These are phyloP conservation scores for Gobio gobio DNA, from an alignment of 2,113 vertebrate species.

Conservation along the genomic window DNA sequence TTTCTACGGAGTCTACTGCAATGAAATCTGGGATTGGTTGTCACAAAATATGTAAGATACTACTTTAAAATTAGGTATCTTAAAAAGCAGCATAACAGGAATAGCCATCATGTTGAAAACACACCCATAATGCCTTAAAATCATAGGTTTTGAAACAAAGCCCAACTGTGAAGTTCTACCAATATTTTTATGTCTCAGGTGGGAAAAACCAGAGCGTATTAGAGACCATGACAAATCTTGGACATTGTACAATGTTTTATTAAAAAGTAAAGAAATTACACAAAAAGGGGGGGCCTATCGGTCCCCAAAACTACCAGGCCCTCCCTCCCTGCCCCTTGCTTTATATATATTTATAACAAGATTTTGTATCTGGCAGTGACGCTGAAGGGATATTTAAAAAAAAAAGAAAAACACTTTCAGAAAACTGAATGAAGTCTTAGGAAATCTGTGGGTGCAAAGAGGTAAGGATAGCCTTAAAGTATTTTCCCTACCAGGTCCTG, in stretches of 20 bases:
- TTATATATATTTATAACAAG: conserved; percentile 52
- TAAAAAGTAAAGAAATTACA: conserved; percentile 68
- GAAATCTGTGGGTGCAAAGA: conserved; percentile 62
- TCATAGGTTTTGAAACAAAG: not conserved
- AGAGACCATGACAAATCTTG: conserved; percentile 37
- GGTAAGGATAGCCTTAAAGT: conserved; percentile 45
- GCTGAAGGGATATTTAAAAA: conserved; percentile 14
- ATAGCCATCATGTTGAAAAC: not conserved
- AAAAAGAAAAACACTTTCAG: conserved; percentile 50
- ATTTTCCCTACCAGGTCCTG: conserved; percentile 9
- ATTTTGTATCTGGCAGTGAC: conserved; percentile 71
- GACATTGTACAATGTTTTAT: conserved; percentile 68
- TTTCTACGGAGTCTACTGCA: not conserved
- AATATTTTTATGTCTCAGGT: conserved; percentile 24
- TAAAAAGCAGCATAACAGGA: not conserved
- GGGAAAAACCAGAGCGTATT: not conserved
- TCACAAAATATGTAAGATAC: not conserved
- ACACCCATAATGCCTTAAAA: not conserved
- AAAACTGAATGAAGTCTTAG: conserved; percentile 48
- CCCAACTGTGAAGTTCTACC: not conserved
- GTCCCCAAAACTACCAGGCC: not conserved
- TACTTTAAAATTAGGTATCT: not conserved
- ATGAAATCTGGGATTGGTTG: not conserved
- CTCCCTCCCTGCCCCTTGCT: conserved; percentile 36
- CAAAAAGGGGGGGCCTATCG: not conserved